Conservation (phyloP, 2,888 invertebrate species). For the Melolontha melolontha region DNA sequence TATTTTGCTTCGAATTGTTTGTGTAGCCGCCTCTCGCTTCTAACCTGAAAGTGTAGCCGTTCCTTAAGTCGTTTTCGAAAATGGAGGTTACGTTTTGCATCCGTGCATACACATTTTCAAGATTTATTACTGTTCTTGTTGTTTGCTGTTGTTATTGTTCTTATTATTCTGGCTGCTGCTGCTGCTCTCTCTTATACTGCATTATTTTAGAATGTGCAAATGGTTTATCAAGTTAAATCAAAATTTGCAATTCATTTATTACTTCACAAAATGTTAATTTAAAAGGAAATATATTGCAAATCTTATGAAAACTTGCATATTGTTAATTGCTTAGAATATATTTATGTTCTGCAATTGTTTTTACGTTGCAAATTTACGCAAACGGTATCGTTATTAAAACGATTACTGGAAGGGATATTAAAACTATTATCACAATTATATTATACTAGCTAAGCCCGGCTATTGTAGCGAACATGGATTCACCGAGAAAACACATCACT, state of each 20-base stretch:
- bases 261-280: too few species aligned
- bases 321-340: too few species aligned
- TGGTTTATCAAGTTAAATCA: not conserved
- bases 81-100: slow-evolving; percentile 6
- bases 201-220: not conserved
- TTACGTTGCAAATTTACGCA: too few species aligned
- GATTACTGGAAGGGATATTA: too few species aligned
- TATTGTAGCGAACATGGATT: too few species aligned
- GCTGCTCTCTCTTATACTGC: not conserved
- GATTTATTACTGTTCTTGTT: slow-evolving; percentile 34
- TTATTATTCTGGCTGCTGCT: slow-evolving; percentile 3
- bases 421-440: too few species aligned
- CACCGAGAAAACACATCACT: too few species aligned
- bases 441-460: too few species aligned
- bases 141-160: slow-evolving; percentile 22
- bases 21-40: not conserved
- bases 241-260: slow-evolving; percentile 1
- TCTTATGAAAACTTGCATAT: too few species aligned
- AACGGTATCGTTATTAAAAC: too few species aligned
- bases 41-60: not conserved
- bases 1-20: slow-evolving; percentile 42
- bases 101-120: slow-evolving; percentile 28
- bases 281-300: too few species aligned
- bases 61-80: not conserved
- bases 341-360: too few species aligned